phyloP scores from a whole-genome alignment of 2,888 invertebrate species.

The Notocelia uddmanniana region DNA sequence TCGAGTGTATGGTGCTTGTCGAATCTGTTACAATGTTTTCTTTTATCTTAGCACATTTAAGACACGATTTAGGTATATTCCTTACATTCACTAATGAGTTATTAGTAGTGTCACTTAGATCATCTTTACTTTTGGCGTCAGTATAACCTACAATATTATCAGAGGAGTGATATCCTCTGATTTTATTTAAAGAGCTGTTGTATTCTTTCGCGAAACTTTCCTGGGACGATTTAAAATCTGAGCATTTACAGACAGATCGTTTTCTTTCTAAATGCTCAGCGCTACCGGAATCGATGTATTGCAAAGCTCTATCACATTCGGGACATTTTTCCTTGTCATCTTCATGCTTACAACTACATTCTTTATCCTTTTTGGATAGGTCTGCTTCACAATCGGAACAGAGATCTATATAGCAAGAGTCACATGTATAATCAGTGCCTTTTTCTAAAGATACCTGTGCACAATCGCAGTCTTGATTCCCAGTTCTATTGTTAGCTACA shows the following conservation, averaged over 20 bases:
- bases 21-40: slow-evolving; percentile 80
- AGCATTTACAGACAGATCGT: slow-evolving; percentile 70
- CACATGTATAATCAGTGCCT: slow-evolving; percentile 78
- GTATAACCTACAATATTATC: slow-evolving; percentile 78
- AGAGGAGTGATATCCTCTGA: slow-evolving; percentile 79
- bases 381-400: slow-evolving; percentile 80
- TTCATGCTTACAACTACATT: slow-evolving; percentile 66
- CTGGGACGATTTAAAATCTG: slow-evolving; percentile 80
- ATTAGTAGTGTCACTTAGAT: slow-evolving; percentile 69
- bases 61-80: slow-evolving; percentile 76
- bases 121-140: slow-evolving; percentile 70
- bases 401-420: slow-evolving; percentile 76
- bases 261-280: slow-evolving; percentile 75
- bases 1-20: slow-evolving; percentile 61
- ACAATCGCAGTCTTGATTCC: slow-evolving; percentile 73
- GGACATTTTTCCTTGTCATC: slow-evolving; percentile 70
- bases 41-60: slow-evolving; percentile 82
- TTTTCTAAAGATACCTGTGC: slow-evolving; percentile 74
- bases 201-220: slow-evolving; percentile 80
- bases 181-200: slow-evolving; percentile 68
- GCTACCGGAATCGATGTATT: slow-evolving; percentile 77
- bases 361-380: slow-evolving; percentile 64
- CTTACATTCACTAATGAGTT: slow-evolving; percentile 69
- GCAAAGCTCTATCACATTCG: slow-evolving; percentile 76
- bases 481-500: slow-evolving; percentile 62